Conservation (phyloP, 2,888 invertebrate species). For the Andricus curvator region DNA sequence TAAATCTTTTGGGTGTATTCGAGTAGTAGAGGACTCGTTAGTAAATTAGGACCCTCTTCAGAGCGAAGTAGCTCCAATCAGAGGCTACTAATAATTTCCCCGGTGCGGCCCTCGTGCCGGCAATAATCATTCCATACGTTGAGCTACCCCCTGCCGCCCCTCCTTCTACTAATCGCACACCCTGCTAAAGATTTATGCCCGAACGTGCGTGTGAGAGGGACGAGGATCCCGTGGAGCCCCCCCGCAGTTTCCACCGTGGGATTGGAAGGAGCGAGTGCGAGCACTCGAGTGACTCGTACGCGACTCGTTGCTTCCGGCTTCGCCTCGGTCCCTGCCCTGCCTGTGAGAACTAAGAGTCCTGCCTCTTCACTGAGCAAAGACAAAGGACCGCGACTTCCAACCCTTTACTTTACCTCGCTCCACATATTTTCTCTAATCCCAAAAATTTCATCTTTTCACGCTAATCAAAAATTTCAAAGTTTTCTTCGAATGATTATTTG, state of each 20-base stretch:
- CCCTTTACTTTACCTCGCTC: conserved; percentile 39
- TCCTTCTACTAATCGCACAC: conserved; percentile 74
- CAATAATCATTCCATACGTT: conserved; percentile 71
- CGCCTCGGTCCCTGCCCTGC: conserved; percentile 42
- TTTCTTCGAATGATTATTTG: too few relatives aligned
- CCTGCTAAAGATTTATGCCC: conserved; percentile 76
- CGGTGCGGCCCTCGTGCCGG: conserved; percentile 63
- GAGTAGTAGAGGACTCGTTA: conserved; percentile 60
- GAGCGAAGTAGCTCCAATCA: conserved; percentile 70
- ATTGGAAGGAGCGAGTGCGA: conserved; percentile 62
- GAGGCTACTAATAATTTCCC: conserved; percentile 73
- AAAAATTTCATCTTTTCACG: neutral
- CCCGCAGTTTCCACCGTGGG: conserved; percentile 76
- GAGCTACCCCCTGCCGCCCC: conserved; percentile 60
- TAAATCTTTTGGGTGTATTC: conserved; percentile 61
- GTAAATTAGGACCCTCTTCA: conserved; percentile 67
- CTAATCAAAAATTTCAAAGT: too few relatives aligned
- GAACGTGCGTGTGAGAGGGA: conserved; percentile 66
- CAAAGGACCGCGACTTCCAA: conserved; percentile 56
- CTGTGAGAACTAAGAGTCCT: conserved; percentile 65
- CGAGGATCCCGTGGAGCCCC: conserved; percentile 72
- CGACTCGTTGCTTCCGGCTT: conserved; percentile 70
- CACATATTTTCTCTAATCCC: conserved; percentile 15
- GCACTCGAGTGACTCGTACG: conserved; percentile 64
- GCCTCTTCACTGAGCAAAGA: conserved; percentile 61